Conservation (phyloP, 2,797 vertebrate genomes). For the Fringilla coelebs region DNA sequence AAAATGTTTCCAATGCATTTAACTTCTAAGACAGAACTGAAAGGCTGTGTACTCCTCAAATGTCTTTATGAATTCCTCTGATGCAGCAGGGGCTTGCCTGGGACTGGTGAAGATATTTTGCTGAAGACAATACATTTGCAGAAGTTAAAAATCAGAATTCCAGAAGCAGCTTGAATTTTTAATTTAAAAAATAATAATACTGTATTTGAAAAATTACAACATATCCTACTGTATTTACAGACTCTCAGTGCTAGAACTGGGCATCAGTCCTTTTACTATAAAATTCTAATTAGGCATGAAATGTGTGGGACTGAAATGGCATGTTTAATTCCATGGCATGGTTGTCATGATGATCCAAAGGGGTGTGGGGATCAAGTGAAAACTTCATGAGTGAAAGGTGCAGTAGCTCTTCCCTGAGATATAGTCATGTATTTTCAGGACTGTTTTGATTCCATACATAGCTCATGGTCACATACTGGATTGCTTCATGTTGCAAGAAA, state of each 20-base stretch:
- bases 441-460: neutral
- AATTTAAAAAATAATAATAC: neutral
- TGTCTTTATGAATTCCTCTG: neutral
- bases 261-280: neutral
- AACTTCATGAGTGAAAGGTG: neutral
- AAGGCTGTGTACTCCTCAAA: neutral
- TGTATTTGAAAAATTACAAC: neutral
- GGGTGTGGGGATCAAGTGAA: neutral
- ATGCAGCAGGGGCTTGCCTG: neutral
- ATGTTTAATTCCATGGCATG: neutral
- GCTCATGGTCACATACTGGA: neutral
- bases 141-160: neutral
- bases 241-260: neutral
- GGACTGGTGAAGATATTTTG: neutral
- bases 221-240: neutral
- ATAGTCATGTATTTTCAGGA: neutral
- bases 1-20: neutral
- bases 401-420: neutral
- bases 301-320: neutral
- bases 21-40: neutral
- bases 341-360: neutral
- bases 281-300: neutral
- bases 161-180: neutral
- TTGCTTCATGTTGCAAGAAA: neutral
- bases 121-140: neutral